phyloP scores from a whole-genome alignment of 2,797 vertebrate genomes.

The Characodon lateralis region DNA sequence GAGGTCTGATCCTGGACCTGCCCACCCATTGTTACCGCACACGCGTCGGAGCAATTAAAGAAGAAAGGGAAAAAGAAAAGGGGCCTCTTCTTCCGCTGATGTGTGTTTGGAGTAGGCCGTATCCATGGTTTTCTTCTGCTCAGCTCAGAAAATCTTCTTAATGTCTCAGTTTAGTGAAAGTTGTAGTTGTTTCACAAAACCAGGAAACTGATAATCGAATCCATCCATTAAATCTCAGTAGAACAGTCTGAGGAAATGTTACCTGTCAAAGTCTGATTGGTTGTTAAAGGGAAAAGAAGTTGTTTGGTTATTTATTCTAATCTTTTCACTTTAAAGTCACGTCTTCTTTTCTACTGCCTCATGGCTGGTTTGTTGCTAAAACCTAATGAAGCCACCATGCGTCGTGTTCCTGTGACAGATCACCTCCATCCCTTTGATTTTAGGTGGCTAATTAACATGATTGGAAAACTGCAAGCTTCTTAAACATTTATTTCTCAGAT shows the following conservation, averaged over 20 bases:
- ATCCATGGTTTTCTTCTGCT: neutral
- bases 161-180: neutral
- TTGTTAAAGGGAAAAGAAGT: neutral
- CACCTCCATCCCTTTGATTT: neutral
- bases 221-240: neutral
- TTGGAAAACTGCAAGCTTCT: constrained; percentile 30
- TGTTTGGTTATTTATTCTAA: neutral
- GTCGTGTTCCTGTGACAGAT: neutral
- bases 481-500: constrained; percentile 51
- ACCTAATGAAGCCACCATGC: too few species aligned
- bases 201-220: neutral
- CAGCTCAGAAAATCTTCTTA: neutral
- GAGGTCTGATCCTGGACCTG: constrained; percentile 39
- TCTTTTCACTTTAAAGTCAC: neutral
- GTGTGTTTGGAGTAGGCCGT: neutral
- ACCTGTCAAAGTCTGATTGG: neutral
- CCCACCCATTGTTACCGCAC: constrained; percentile 62
- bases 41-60: constrained; percentile 77
- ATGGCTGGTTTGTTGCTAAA: neutral
- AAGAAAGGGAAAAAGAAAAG: constrained; percentile 41
- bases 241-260: neutral
- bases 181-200: neutral
- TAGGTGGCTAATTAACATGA: neutral
- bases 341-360: neutral
- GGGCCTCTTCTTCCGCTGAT: constrained; percentile 48